A percentile compares a stretch with the other conserved stretches of the same genome.
phyloP scores from a whole-genome alignment of 2,888 invertebrate genomes.

The Heliconius charithonia region DNA sequence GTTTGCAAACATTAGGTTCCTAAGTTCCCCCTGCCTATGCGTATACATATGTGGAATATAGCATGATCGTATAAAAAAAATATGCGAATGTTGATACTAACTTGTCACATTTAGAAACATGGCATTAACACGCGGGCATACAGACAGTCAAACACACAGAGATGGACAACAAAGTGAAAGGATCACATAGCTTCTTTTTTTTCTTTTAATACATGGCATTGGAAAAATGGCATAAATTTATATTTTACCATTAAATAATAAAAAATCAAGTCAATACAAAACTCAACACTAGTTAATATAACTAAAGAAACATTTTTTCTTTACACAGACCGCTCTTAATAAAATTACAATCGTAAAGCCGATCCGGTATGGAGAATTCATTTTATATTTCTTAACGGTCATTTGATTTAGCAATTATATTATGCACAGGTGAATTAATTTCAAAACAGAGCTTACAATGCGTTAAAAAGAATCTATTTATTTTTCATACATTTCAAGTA shows the following conservation, averaged over 20 bases:
- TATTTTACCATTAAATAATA: background rate
- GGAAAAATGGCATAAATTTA: too few relatives aligned
- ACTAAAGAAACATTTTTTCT: background rate
- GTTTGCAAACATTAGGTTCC: too few relatives aligned
- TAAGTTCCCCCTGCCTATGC: too few relatives aligned
- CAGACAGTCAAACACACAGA: too few relatives aligned
- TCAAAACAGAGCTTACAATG: slow-evolving; percentile 6
- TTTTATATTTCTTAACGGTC: slow-evolving; percentile 18
- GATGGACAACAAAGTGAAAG: too few relatives aligned
- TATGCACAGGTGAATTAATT: slow-evolving; percentile 7
- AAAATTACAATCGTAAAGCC: slow-evolving; percentile 21
- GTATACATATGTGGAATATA: too few relatives aligned
- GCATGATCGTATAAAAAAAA: too few relatives aligned
- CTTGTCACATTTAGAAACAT: too few relatives aligned
- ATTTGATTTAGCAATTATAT: slow-evolving; percentile 20
- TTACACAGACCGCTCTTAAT: slow-evolving; percentile 9
- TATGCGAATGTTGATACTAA: too few relatives aligned
- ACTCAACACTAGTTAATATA: slow-evolving; percentile 3
- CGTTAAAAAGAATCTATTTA: background rate
- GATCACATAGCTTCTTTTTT: too few relatives aligned
- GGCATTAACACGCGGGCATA: too few relatives aligned
- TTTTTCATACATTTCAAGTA: background rate
- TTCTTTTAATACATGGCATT: too few relatives aligned
- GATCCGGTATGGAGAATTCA: slow-evolving; percentile 26
- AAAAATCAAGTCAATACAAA: background rate